Evolutionary conservation across 2,113 vertebrate genomes (phyloP).

Genomic region (Chionomys nivalis): DNA sequence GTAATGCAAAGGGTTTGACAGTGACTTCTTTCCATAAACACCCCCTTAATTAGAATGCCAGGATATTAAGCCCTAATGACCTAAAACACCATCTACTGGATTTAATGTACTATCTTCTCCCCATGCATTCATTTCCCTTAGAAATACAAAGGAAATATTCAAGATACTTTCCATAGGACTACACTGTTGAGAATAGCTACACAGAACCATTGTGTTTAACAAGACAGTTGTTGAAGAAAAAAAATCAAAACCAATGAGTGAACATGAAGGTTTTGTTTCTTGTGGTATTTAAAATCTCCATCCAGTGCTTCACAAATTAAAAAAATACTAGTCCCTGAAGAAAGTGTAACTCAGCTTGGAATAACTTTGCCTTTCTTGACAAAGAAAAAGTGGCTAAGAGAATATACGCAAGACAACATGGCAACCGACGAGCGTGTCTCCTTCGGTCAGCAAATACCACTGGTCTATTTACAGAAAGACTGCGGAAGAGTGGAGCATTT

Average conservation of each 20-base stretch:
- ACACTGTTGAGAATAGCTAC: neutral
- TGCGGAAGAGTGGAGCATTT: neutral
- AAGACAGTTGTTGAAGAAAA: constrained; percentile 11
- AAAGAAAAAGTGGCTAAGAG: constrained; percentile 31
- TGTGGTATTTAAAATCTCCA: constrained; percentile 1
- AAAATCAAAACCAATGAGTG: constrained; percentile 37
- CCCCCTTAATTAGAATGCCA: constrained; percentile 9
- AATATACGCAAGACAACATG: neutral
- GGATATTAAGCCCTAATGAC: constrained; percentile 36
- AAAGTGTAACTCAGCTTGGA: constrained; percentile 9
- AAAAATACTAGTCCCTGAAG: constrained; percentile 3
- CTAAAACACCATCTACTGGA: neutral
- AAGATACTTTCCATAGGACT: neutral
- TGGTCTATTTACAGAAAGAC: neutral
- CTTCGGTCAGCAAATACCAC: neutral
- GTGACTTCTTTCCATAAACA: constrained; percentile 7
- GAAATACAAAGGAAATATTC: constrained; percentile 45
- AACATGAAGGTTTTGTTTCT: constrained; percentile 10
- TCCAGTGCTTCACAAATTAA: neutral
- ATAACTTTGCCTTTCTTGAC: neutral
- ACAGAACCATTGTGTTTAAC: neutral
- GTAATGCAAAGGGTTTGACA: neutral
- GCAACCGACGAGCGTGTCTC: neutral
- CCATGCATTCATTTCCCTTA: neutral
- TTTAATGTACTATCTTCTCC: neutral